Percentiles rank a stretch among this genome's conserved stretches.
Evolutionary conservation across 2,888 invertebrate genomes (phyloP).

Genomic region (Hypolimnas misippus): DNA sequence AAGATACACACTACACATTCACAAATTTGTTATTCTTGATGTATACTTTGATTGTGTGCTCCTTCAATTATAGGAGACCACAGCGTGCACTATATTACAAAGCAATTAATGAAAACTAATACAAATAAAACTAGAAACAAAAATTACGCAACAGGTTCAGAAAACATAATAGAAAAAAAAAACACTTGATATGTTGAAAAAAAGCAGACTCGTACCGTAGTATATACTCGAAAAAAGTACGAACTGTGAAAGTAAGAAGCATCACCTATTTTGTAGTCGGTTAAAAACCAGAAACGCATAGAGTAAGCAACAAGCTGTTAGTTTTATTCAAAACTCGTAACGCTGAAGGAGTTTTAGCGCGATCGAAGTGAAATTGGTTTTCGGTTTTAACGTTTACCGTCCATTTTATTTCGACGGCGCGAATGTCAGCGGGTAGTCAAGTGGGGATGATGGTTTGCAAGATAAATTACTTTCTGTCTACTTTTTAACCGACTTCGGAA

Average conservation of each 20-base stretch:
- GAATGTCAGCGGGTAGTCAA: slow-evolving; percentile 33
- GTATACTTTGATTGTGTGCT: no score
- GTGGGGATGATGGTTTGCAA: slow-evolving; percentile 31
- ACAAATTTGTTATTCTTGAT: no score
- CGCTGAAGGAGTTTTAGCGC: slow-evolving; percentile 54
- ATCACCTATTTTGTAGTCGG: not conserved
- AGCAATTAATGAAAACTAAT: no score
- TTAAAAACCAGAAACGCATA: not conserved
- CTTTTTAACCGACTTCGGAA: not conserved
- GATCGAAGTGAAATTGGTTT: slow-evolving; percentile 63
- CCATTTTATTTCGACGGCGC: slow-evolving; percentile 49
- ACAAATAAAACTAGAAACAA: no score
- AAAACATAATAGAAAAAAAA: no score
- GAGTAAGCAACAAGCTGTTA: slow-evolving; percentile 37
- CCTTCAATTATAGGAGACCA: no score
- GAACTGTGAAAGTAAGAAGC: not conserved
- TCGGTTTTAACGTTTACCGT: slow-evolving; percentile 55
- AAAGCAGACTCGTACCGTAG: no score
- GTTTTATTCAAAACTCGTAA: slow-evolving; percentile 58
- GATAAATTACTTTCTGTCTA: slow-evolving; percentile 30
- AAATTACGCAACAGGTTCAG: no score
- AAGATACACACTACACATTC: no score
- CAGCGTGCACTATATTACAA: no score
- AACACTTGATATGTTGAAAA: no score
- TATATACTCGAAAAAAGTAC: no score